Percentiles rank a stretch among this genome's conserved stretches.
phyloP scores from a whole-genome alignment of 2,113 vertebrate genomes.

The Siphamia tubifer region DNA sequence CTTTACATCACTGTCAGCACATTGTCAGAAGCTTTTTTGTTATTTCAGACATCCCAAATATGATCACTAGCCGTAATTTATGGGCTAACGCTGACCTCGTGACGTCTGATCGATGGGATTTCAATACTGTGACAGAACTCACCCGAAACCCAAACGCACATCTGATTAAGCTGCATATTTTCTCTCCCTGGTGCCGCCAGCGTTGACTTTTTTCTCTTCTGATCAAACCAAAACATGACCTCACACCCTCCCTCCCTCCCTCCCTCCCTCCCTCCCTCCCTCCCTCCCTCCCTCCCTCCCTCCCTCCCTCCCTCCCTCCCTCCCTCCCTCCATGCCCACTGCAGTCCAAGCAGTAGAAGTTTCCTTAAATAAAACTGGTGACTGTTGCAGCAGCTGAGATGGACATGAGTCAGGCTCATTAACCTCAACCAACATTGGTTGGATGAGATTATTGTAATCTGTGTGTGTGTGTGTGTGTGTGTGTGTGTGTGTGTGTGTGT shows the following conservation, averaged over 20 bases:
- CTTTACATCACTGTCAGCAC: conserved; percentile 60
- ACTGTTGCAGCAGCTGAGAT: conserved; percentile 44
- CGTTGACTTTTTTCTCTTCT: conserved; percentile 3
- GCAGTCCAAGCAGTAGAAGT: conserved; percentile 12
- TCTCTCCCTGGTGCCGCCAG: neutral
- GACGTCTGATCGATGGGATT: conserved; percentile 24
- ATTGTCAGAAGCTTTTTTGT: conserved; percentile 30
- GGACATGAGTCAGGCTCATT: conserved; percentile 15
- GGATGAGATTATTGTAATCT: too few relatives aligned
- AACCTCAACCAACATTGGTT: too few relatives aligned
- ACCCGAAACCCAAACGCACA: neutral
- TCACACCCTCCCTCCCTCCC: neutral
- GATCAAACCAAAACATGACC: conserved; percentile 31
- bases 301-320: too few relatives aligned
- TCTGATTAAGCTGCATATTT: conserved; percentile 19
- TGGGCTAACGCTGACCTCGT: neutral
- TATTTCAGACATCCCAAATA: conserved; percentile 29
- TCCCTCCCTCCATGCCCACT: too few relatives aligned
- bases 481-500: too few relatives aligned
- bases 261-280: too few relatives aligned
- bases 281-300: too few relatives aligned
- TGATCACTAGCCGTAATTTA: conserved; percentile 39
- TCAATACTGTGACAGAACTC: neutral
- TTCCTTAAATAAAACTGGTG: conserved; percentile 40
- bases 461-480: too few relatives aligned